Percentiles rank a stretch among this genome's conserved stretches.
phyloP scores from a whole-genome alignment of 2,888 invertebrate genomes.

The Thereva nobilitata region DNA sequence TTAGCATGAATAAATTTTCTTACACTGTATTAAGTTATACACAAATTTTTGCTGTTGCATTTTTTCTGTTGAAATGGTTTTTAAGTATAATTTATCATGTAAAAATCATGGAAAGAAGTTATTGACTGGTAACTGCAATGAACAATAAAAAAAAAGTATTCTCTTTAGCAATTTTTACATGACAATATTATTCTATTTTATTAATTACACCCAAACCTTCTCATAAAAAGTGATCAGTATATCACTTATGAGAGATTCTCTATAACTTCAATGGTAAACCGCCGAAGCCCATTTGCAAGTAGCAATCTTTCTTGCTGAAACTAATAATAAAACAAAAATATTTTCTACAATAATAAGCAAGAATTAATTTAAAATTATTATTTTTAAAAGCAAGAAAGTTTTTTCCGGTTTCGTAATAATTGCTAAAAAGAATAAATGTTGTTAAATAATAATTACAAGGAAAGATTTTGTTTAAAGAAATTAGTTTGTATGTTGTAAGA shows the following conservation, averaged over 20 bases:
- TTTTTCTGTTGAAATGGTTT: conserved; percentile 36
- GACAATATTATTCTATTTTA: background rate
- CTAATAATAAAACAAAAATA: background rate
- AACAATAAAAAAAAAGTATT: background rate
- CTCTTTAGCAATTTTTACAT: background rate
- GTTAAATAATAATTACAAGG: too few relatives aligned
- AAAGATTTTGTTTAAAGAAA: too few relatives aligned
- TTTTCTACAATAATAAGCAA: background rate
- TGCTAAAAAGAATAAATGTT: too few relatives aligned
- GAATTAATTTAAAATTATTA: too few relatives aligned
- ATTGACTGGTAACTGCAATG: too few relatives aligned
- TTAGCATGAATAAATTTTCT: conserved; percentile 47
- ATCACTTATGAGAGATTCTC: conserved; percentile 43
- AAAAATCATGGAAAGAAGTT: too few relatives aligned
- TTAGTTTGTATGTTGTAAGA: too few relatives aligned
- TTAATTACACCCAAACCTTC: conserved; percentile 40
- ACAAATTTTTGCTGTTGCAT: conserved; percentile 37
- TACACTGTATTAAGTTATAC: conserved; percentile 36
- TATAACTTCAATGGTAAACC: conserved; percentile 2
- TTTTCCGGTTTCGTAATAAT: too few relatives aligned
- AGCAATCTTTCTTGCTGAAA: conserved; percentile 11
- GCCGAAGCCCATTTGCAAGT: conserved; percentile 6
- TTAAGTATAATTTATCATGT: background rate
- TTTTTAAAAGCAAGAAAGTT: too few relatives aligned
- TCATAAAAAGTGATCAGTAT: conserved; percentile 39